phyloP scores from a whole-genome alignment of 2,797 vertebrate genomes.

The Otolemur crassicaudatus region DNA sequence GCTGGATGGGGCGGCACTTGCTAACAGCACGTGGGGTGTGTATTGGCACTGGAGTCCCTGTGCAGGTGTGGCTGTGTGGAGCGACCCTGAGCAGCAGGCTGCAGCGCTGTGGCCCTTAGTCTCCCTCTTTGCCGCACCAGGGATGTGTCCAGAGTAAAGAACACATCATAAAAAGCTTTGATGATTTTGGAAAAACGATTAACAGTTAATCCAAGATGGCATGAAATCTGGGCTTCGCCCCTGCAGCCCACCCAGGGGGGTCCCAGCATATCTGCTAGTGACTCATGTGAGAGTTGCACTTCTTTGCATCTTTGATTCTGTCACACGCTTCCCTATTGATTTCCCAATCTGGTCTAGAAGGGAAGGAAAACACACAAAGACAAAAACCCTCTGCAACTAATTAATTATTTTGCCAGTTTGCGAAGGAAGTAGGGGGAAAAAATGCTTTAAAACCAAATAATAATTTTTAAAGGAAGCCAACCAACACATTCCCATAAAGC shows the following conservation, averaged over 20 bases:
- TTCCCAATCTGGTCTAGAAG: conserved; percentile 47
- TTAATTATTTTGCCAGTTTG: conserved; percentile 63
- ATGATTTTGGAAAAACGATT: conserved; percentile 52
- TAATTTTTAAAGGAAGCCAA: conserved; percentile 70
- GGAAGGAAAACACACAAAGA: conserved; percentile 60
- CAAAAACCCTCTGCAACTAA: conserved; percentile 52
- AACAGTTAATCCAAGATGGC: conserved; percentile 53
- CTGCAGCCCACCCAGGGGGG: not conserved
- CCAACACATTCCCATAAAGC: conserved; percentile 80
- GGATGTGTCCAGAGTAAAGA: conserved; percentile 49
- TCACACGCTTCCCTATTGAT: not conserved
- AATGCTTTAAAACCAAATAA: conserved; percentile 63
- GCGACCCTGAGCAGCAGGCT: accelerated
- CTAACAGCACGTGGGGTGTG: accelerated
- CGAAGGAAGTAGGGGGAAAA: not conserved
- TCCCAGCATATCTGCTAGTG: not conserved
- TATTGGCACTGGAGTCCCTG: not conserved
- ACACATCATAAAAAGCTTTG: conserved; percentile 45
- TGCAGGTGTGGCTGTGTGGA: accelerated
- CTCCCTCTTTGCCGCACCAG: not conserved
- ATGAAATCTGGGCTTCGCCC: conserved; percentile 32
- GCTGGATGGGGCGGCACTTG: no score
- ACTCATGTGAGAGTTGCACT: not conserved
- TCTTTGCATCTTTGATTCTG: not conserved
- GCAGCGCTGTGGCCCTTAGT: not conserved